Evolutionary conservation across 2,888 invertebrate species (phyloP), one percentile per base, ranked within the genome.

Genomic region (Eupithecia tripunctaria): DNA sequence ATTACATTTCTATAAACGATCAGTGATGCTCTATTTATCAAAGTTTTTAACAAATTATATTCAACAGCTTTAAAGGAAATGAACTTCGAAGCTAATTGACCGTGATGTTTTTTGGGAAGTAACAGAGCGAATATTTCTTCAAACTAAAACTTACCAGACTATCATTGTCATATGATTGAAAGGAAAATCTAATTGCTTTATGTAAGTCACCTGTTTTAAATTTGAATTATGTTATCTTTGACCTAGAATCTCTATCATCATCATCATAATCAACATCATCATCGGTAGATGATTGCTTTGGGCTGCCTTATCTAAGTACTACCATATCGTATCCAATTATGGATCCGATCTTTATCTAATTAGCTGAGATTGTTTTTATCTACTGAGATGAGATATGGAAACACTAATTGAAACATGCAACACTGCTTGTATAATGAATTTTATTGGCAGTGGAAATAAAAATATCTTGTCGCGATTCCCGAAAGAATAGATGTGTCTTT

Each of bases 201-300:
- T 65, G 21, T 64, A 47, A 62, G 70, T 75, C 67, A 80, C 76
- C 76, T 62, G 59, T 66, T 60, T 68, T 66, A n/a, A n/a, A n/a
- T n/a, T 47, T 60, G 41, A 29, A 27, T 63, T 36, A 0, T 7
- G n/a, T 18, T 5, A 41, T 5, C 1, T 14, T 41, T 41, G 15
- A 41, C 41, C 15, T 41, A 15, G 41, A 41, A 41, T 15, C 0
- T 41, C 41, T 0, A 41, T 41, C 15, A 15, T 41, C 15, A 41
- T 41, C 41, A 41, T 41, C 38, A 10, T 36, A 36, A 8, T 36
- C 8, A 38, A 12, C 38, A 38, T 14, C 36, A 5, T 36, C n/a
- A 47, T 70, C 43, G 5, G 62, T 63, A 51, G 10, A 67, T 62
- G 56, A 51, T 27, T 60, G 27, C 4, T 7, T 8, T 27, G 12